Percentiles rank a stretch among this genome's conserved stretches.
These are phyloP conservation scores for Chaetodon auriga DNA, from an alignment of 2,113 vertebrate species.

Conservation along the genomic window DNA sequence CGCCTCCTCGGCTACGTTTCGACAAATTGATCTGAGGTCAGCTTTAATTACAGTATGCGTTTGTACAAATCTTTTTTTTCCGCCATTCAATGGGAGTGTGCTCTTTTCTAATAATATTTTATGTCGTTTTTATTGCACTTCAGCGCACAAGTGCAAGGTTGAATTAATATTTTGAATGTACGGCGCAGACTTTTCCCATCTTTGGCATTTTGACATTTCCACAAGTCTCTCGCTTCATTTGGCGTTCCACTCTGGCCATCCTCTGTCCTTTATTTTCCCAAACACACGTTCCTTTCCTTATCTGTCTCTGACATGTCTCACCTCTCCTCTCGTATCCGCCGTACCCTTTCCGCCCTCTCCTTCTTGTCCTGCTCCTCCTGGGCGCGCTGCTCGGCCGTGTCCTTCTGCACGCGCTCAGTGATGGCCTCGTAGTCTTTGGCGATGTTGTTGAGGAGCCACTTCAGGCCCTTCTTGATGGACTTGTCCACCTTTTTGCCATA, in stretches of 20 bases:
- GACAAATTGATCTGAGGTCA: slow-evolving; percentile 9
- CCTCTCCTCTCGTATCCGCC: slow-evolving; percentile 91
- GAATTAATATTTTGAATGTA: not conserved
- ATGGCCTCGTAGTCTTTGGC: slow-evolving; percentile 95
- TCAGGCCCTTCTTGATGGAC: slow-evolving; percentile 94
- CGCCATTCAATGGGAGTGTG: not conserved
- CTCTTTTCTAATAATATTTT: not conserved
- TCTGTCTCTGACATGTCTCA: slow-evolving; percentile 51
- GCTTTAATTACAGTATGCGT: not conserved
- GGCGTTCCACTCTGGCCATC: not conserved
- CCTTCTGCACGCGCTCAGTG: slow-evolving; percentile 92
- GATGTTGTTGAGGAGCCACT: slow-evolving; percentile 93
- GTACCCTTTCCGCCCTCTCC: slow-evolving; percentile 91
- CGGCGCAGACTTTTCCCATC: too few species aligned
- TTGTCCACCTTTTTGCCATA: slow-evolving; percentile 95
- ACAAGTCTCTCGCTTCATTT: not conserved
- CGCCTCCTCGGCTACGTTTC: not conserved
- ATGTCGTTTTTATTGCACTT: not conserved
- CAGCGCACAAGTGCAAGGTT: not conserved
- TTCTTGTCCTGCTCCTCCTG: slow-evolving; percentile 92
- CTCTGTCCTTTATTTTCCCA: not conserved
- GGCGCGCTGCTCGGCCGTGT: slow-evolving; percentile 91
- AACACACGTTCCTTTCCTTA: not conserved
- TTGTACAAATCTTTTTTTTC: not conserved
- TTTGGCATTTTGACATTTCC: slow-evolving; percentile 3